Conservation (phyloP, 35 echinoderm and acorn worm species). For the Strongylocentrotus purpuratus region DNA sequence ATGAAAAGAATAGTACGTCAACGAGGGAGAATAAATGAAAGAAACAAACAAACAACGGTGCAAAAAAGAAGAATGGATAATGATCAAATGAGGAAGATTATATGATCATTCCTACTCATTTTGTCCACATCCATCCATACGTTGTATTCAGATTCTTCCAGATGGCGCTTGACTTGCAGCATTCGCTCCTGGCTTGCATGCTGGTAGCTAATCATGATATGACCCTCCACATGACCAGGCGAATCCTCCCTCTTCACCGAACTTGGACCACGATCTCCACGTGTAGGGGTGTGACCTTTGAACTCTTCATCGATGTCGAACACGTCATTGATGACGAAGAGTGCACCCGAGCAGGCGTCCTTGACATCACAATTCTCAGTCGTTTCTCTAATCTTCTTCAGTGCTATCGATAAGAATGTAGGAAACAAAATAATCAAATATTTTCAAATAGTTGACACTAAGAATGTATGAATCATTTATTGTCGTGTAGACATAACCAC, state of each 20-base stretch:
- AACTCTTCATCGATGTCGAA: no score
- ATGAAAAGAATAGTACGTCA: no score
- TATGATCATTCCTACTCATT: conserved; percentile 41
- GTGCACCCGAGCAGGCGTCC: not conserved
- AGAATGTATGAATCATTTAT: no score
- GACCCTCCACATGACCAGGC: not conserved
- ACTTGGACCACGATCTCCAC: not conserved
- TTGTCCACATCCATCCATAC: conserved; percentile 72
- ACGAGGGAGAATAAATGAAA: no score
- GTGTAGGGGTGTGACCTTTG: not conserved
- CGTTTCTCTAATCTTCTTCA: not conserved
- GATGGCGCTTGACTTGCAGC: conserved; percentile 29
- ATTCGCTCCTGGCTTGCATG: conserved; percentile 27
- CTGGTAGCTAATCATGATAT: conserved; percentile 73
- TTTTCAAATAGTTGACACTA: no score
- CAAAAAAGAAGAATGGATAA: no score
- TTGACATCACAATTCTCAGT: not conserved
- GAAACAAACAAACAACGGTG: no score
- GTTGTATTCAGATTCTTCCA: conserved; percentile 35
- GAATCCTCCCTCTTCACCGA: not conserved
- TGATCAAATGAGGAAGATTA: no score
- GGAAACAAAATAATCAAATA: no score
- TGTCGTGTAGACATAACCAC: no score
- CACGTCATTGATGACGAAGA: conserved; percentile 9
- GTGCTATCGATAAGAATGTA: not conserved